Base-by-base conservation (phyloP, 2,113 vertebrate genomes). In the Oenanthe oenanthe region DNA sequence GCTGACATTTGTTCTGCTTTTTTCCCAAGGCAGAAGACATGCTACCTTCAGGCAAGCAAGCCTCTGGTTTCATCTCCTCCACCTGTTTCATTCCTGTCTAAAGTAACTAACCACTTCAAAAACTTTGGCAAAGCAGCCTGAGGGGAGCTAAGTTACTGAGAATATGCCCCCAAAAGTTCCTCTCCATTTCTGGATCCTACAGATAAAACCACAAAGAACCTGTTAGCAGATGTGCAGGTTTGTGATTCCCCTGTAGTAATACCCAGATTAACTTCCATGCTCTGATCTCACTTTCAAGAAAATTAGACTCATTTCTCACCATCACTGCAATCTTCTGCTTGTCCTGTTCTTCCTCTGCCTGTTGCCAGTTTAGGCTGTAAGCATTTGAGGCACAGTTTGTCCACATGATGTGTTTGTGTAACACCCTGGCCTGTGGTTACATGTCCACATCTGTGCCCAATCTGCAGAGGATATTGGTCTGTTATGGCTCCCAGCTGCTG, bases 391-490 rank as follows among this genome's bases (percentile, higher is more conserved):
- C 88, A 78, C 4, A 17, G 61, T 34, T 53, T 93, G 79, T 80
- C 85, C 85, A 7, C 83, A 10, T 80, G 95, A 63, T 51, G 19
- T 87, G 82, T 92, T 97, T 96, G 82, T 94, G 90, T 96, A 97
- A 94, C 67, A 53, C 48, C 0, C 95, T 94, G 89, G 90, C 92
- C 85, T 85, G 45, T 75, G 83, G 79, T 72, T 93, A 26, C 85
- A 75, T 75, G 78, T 93, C 85, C 95, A 80, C 94, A 97, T 96
- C 94, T 96, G 96, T 88, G 90, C 90, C 79, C 38, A 16, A 90
- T 96, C 93, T 86, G 90, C 75, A 74, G 68, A 95, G 95, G 95
- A 96, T 96, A 95, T 96, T 96, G 75, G 90, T 83, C 85, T 86
- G 48, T 92, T 94, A 96, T 45, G 88, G 90, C 40, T 96, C 88